phyloP scores from a whole-genome alignment of 2,888 invertebrate genomes.

The Panopea generosa region DNA sequence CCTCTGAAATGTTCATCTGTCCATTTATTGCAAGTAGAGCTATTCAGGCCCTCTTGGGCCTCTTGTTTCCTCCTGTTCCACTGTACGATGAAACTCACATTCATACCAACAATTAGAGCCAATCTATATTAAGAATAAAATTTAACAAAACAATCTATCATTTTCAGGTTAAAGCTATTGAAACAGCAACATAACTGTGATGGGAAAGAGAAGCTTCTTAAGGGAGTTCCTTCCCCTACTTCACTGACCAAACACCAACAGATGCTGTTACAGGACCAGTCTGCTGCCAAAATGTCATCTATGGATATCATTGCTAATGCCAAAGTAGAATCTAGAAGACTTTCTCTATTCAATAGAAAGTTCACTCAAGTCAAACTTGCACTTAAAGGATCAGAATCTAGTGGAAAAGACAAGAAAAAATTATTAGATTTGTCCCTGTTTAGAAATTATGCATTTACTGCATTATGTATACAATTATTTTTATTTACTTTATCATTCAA shows the following conservation, averaged over 20 bases:
- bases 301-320: slow-evolving; percentile 47
- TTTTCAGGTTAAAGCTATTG: not conserved
- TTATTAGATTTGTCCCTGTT: slow-evolving; percentile 63
- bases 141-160: no score
- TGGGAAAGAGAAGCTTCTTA: not conserved
- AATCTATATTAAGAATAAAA: no score
- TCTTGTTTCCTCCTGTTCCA: no score
- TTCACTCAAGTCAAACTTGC: slow-evolving; percentile 35
- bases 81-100: no score
- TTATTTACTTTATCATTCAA: slow-evolving; percentile 69
- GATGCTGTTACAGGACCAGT: not conserved
- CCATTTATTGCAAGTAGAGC: no score
- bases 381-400: slow-evolving; percentile 26
- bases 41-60: no score
- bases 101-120: no score
- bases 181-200: not conserved
- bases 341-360: slow-evolving; percentile 49
- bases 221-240: not conserved
- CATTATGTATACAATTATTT: slow-evolving; percentile 65
- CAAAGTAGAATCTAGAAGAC: slow-evolving; percentile 35
- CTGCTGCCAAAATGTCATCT: slow-evolving; percentile 31
- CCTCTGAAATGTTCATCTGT: no score
- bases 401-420: slow-evolving; percentile 39
- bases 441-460: slow-evolving; percentile 63
- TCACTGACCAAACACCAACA: not conserved